phyloP scores from a whole-genome alignment of 2,113 vertebrate genomes.

The Nothocercus julius region DNA sequence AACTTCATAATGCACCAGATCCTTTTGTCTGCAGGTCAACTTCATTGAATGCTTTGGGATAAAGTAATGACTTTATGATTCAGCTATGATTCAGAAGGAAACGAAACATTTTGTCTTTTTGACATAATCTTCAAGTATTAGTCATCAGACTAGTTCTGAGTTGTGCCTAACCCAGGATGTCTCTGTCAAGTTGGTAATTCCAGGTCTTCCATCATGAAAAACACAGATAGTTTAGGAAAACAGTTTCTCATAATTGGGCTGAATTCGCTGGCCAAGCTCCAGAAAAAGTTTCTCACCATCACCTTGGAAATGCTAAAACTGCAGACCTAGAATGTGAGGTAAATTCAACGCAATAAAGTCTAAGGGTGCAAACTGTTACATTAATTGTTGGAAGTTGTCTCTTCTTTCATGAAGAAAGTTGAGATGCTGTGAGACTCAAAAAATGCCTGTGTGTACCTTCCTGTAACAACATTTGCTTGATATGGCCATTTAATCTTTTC shows the following conservation, averaged over 20 bases:
- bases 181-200: neutral
- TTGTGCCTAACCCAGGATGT: neutral
- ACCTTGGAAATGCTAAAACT: neutral
- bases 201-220: neutral
- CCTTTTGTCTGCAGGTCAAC: neutral
- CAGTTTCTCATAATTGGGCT: neutral
- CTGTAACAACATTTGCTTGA: neutral
- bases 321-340: neutral
- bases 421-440: neutral
- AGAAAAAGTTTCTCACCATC: no score
- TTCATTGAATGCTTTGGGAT: neutral
- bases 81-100: neutral
- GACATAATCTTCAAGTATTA: neutral
- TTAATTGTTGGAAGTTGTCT: neutral
- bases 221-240: neutral
- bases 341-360: neutral
- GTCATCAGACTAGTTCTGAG: neutral
- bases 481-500: neutral
- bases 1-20: neutral
- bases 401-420: neutral
- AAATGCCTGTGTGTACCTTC: neutral
- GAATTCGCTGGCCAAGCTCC: neutral
- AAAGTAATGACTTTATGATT: neutral
- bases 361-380: neutral
- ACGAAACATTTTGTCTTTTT: neutral